Percentiles rank a stretch among this genome's conserved stretches.
These are phyloP conservation scores for Therioaphis trifolii DNA, from an alignment of 2,888 invertebrate genomes.

Conservation along the genomic window DNA sequence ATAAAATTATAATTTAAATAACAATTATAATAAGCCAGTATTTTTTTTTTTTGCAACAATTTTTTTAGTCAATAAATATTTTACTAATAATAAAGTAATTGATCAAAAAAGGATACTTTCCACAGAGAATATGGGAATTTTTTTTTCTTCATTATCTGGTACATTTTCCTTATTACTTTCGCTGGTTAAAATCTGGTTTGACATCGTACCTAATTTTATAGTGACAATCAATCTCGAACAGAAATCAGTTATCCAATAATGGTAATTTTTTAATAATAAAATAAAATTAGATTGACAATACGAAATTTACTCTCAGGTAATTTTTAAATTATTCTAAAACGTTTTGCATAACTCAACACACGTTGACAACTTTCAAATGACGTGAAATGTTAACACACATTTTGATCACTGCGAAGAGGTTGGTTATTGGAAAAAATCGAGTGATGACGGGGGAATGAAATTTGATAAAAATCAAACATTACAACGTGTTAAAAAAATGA, in stretches of 20 bases:
- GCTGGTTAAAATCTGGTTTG: background rate
- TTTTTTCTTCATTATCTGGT: constrained; percentile 47
- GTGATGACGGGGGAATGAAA: too few relatives aligned
- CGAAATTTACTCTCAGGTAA: background rate
- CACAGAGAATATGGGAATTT: constrained; percentile 63
- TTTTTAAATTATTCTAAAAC: background rate
- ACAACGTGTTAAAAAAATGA: constrained; percentile 35
- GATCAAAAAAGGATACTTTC: constrained; percentile 63
- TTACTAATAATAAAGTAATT: too few relatives aligned
- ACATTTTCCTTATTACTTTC: constrained; percentile 49
- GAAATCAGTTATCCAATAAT: background rate
- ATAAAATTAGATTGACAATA: background rate
- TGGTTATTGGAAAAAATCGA: too few relatives aligned
- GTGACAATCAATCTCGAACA: background rate
- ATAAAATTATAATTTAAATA: too few relatives aligned
- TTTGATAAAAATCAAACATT: background rate
- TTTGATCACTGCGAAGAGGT: too few relatives aligned
- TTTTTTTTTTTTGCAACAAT: too few relatives aligned
- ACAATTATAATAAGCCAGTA: too few relatives aligned
- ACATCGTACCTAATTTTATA: background rate
- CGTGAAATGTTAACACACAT: background rate
- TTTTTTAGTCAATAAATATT: too few relatives aligned
- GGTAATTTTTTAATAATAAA: background rate
- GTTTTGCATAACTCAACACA: background rate
- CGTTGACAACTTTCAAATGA: constrained; percentile 43